Evolutionary conservation across 1,140 invertebrate species (phyloP).

Genomic region (Zaprionus taronus): DNA sequence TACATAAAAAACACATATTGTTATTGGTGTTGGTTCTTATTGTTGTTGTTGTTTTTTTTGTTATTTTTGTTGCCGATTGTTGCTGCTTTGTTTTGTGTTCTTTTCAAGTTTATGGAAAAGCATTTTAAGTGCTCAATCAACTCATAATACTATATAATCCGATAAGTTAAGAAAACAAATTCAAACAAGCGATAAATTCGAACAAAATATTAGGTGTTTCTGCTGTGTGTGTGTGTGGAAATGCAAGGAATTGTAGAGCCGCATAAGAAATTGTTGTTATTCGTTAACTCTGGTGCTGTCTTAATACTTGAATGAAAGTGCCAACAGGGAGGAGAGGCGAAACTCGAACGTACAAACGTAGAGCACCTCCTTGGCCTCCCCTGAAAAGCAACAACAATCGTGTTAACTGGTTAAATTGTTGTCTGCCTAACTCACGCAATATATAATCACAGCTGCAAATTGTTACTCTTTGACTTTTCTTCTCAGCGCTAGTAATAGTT

Average conservation of each 20-base stretch:
- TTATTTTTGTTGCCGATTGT: conserved; percentile 25
- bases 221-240: conserved; percentile 6
- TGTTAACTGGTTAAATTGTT: conserved; percentile 44
- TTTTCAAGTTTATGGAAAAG: background rate
- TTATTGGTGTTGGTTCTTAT: conserved; percentile 11
- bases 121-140: conserved; percentile 24
- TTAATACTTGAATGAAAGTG: conserved; percentile 46
- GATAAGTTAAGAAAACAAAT: conserved; percentile 45
- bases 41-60: background rate
- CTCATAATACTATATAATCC: conserved; percentile 58
- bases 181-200: conserved; percentile 68
- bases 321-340: background rate
- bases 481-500: conserved; percentile 42
- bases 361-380: background rate
- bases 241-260: conserved; percentile 34
- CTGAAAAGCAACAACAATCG: conserved; percentile 30
- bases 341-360: background rate
- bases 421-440: conserved; percentile 47
- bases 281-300: conserved; percentile 36
- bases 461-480: conserved; percentile 62
- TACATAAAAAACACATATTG: conserved; percentile 41
- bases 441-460: conserved; percentile 71
- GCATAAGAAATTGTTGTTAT: conserved; percentile 20
- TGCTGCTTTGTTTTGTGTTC: conserved; percentile 13
- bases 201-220: conserved; percentile 28